A percentile compares a stretch with the other conserved stretches of the same genome.
Evolutionary conservation across 2,797 vertebrate species (phyloP).

Genomic region (Pseudochirops corinnae): DNA sequence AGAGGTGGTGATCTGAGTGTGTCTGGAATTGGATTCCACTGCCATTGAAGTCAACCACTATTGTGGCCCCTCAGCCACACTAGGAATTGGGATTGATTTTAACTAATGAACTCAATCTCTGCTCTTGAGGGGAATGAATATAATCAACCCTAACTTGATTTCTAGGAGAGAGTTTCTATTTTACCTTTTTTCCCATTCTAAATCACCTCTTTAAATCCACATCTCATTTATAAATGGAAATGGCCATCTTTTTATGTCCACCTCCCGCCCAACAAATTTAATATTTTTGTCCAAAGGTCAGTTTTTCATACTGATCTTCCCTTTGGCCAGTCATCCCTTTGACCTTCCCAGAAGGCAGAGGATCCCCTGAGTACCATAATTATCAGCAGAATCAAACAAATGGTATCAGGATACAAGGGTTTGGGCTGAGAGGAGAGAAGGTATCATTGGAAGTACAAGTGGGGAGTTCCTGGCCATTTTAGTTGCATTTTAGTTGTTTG

Average conservation of each 20-base stretch:
- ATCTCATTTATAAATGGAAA: constrained; percentile 29
- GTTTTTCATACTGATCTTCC: constrained; percentile 20
- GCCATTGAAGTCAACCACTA: neutral
- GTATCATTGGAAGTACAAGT: neutral
- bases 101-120: constrained; percentile 11
- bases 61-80: neutral
- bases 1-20: constrained; percentile 27
- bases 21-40: constrained; percentile 34
- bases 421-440: neutral
- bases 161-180: constrained; percentile 44
- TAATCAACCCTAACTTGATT: neutral
- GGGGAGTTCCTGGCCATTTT: neutral
- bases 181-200: constrained; percentile 32
- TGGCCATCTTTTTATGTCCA: neutral
- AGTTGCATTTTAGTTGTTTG: neutral
- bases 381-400: constrained; percentile 2
- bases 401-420: too few relatives aligned
- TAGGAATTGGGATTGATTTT: neutral
- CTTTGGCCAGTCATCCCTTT: constrained; percentile 1
- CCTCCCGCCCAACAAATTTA: constrained; percentile 20
- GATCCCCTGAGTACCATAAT: neutral
- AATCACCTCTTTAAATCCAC: constrained; percentile 48
- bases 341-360: constrained; percentile 44
- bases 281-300: constrained; percentile 15
- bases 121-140: neutral